These are phyloP conservation scores for Falco naumanni DNA, from an alignment of 2,797 vertebrate species.

Conservation along the genomic window DNA sequence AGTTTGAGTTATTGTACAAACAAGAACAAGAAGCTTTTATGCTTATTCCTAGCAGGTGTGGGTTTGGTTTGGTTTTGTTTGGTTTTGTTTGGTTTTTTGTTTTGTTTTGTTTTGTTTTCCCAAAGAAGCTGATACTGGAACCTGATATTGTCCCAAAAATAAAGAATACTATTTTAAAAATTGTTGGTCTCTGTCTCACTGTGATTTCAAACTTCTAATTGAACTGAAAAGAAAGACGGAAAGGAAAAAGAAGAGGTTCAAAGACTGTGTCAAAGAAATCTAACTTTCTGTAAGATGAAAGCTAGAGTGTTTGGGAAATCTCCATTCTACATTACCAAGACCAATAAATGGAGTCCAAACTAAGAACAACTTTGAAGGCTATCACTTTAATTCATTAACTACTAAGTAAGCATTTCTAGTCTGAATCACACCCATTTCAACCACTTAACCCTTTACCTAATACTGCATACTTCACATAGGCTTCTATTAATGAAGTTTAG, in stretches of 20 bases:
- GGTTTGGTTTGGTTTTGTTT: no score
- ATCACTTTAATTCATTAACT: not conserved
- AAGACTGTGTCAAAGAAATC: not conserved
- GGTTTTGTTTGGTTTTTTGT: rapidly evolving
- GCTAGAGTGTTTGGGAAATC: not conserved
- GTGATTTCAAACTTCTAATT: not conserved
- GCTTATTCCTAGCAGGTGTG: not conserved
- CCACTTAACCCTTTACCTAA: not conserved
- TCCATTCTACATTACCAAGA: not conserved
- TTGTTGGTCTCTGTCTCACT: not conserved
- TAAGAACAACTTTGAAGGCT: not conserved
- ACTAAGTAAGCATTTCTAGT: not conserved
- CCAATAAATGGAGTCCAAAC: not conserved
- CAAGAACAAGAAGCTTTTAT: not conserved
- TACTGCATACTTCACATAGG: not conserved
- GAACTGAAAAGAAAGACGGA: not conserved
- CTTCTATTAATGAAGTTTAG: not conserved
- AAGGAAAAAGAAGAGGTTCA: not conserved
- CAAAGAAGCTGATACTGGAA: not conserved
- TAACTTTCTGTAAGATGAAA: not conserved
- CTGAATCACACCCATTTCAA: not conserved
- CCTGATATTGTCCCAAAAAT: not conserved
- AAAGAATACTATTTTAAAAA: not conserved
- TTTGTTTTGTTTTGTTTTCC: not conserved
- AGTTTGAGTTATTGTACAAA: not conserved